These are phyloP conservation scores for Proisotoma minuta DNA, from an alignment of 2,888 invertebrate species.

Conservation along the genomic window DNA sequence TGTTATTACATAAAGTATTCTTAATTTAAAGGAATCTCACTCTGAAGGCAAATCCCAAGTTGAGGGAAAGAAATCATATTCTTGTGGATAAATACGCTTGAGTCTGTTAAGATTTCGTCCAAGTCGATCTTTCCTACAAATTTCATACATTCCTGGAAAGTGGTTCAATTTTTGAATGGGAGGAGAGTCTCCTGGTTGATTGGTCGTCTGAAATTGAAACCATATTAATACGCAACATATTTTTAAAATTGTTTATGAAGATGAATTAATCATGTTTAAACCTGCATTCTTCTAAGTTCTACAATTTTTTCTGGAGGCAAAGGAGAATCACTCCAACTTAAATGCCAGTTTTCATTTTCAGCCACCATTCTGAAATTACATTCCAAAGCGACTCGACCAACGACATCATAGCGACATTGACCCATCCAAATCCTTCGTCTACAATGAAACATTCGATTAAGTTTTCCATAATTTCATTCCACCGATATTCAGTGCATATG, in stretches of 20 bases:
- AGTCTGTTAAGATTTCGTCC: constrained; percentile 85
- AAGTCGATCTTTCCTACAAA: constrained; percentile 81
- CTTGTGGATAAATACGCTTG: constrained; percentile 79
- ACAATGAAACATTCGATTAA: no score
- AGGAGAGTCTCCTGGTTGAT: neutral
- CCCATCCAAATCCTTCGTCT: constrained; percentile 63
- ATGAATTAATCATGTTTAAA: neutral
- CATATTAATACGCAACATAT: neutral
- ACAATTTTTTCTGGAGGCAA: constrained; percentile 79
- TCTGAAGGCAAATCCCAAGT: constrained; percentile 92
- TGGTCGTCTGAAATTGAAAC: neutral
- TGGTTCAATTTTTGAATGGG: constrained; percentile 76
- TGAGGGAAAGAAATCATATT: constrained; percentile 87
- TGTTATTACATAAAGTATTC: no score
- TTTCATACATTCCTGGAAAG: constrained; percentile 85
- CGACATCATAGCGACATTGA: constrained; percentile 69
- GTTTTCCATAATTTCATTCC: neutral
- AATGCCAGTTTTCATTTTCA: constrained; percentile 79
- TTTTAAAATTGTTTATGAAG: neutral
- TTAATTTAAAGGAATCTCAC: constrained; percentile 54
- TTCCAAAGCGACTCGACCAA: constrained; percentile 64
- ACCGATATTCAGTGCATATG: no score
- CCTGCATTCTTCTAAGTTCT: constrained; percentile 79
- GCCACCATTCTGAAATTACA: constrained; percentile 72
- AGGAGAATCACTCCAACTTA: constrained; percentile 85